Evolutionary conservation across 2,113 vertebrate genomes (phyloP).

Genomic region (Salvelinus sp.): DNA sequence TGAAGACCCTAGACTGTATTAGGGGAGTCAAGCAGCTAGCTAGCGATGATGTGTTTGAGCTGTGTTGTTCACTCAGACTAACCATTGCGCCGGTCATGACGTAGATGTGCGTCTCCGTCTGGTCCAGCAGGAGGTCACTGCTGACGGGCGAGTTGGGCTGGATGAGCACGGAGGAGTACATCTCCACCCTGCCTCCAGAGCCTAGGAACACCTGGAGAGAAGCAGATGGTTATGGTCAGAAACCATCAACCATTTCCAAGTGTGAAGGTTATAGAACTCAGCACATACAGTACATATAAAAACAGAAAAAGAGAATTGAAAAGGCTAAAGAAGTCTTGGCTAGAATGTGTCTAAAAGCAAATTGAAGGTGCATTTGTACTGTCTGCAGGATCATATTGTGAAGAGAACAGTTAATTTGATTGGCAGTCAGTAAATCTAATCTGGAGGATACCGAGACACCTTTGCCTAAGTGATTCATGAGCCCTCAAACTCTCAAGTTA

Average conservation of each 20-base stretch:
- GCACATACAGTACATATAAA: slow-evolving; percentile 2
- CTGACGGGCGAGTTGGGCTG: slow-evolving; percentile 81
- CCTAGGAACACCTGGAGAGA: slow-evolving; percentile 84
- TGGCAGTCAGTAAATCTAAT: slow-evolving; percentile 68
- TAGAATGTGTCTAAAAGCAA: neutral
- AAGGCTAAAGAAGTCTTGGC: slow-evolving; percentile 14
- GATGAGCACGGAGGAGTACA: slow-evolving; percentile 77
- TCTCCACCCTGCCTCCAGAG: slow-evolving; percentile 67
- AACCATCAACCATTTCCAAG: neutral
- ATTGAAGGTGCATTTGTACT: neutral
- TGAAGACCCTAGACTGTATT: too few relatives aligned
- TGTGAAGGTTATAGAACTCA: neutral
- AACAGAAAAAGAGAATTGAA: slow-evolving; percentile 16
- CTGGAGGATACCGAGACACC: slow-evolving; percentile 68
- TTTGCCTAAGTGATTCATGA: slow-evolving; percentile 62
- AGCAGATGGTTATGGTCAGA: neutral
- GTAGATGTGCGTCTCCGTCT: slow-evolving; percentile 81
- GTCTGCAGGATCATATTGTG: slow-evolving; percentile 43
- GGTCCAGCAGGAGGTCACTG: slow-evolving; percentile 86
- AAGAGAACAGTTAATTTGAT: slow-evolving; percentile 69
- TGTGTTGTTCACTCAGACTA: slow-evolving; percentile 36
- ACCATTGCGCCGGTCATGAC: slow-evolving; percentile 89
- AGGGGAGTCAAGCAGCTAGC: too few relatives aligned
- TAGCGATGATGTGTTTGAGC: slow-evolving; percentile 4
- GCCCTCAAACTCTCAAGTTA: slow-evolving; percentile 67